Percentiles rank a stretch among this genome's conserved stretches.
Conservation (phyloP, 2,113 vertebrate genomes). For the Varanus salvator region DNA sequence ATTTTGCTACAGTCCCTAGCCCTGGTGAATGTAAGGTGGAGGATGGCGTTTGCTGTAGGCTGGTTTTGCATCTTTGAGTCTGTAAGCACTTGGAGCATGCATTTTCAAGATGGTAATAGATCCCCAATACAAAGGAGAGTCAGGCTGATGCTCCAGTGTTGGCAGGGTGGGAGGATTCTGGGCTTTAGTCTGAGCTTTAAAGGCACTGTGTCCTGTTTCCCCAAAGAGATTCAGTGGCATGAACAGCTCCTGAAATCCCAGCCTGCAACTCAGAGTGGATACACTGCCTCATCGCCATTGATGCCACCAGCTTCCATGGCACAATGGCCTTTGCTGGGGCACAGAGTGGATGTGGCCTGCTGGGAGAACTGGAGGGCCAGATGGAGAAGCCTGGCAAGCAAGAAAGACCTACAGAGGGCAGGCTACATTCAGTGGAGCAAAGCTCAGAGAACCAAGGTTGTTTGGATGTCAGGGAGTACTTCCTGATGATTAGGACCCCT, state of each 20-base stretch:
- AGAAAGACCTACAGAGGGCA: no score
- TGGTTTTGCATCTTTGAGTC: accelerated
- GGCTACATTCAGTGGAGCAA: no score
- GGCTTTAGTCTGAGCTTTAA: no score
- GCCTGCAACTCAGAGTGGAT: not conserved
- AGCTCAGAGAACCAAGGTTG: no score
- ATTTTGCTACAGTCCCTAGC: not conserved
- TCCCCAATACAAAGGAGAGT: not conserved
- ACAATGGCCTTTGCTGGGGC: not conserved
- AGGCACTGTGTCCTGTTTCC: no score
- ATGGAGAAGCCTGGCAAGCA: no score
- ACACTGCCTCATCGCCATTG: not conserved
- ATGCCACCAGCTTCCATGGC: not conserved
- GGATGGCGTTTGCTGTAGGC: not conserved
- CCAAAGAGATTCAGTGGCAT: not conserved
- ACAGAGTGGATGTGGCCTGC: no score
- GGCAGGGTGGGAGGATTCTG: no score
- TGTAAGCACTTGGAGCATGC: not conserved
- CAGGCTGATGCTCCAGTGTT: no score
- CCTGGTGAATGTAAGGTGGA: not conserved
- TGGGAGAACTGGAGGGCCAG: no score
- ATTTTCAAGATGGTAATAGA: not conserved
- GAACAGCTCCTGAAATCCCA: not conserved
- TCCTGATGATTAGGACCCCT: no score
- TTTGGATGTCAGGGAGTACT: no score